Conservation (phyloP, 2,113 vertebrate species). For the Ahaetulla prasina region DNA sequence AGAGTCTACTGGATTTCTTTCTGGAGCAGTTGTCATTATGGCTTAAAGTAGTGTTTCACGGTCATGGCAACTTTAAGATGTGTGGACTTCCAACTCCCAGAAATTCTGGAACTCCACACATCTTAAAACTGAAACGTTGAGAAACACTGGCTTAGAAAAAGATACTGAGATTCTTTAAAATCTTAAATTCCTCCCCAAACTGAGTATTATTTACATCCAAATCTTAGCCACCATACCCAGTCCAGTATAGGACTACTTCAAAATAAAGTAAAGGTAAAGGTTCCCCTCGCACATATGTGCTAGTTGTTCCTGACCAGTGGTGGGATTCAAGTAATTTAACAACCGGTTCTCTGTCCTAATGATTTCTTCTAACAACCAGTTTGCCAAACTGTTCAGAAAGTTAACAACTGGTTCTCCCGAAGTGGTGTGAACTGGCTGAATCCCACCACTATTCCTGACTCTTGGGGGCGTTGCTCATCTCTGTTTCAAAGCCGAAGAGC, state of each 20-base stretch:
- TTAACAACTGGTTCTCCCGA: too few relatives aligned
- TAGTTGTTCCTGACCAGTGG: too few relatives aligned
- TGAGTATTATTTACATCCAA: background rate
- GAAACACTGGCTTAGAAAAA: background rate
- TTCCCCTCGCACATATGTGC: too few relatives aligned
- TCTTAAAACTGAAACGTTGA: background rate
- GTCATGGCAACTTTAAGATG: background rate
- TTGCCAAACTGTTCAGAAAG: too few relatives aligned
- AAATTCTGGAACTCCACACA: background rate
- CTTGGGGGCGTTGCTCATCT: too few relatives aligned
- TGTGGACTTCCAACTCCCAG: background rate
- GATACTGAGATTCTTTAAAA: background rate
- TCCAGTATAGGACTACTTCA: background rate
- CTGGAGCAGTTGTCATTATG: background rate
- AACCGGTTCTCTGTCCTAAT: too few relatives aligned
- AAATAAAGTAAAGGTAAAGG: background rate
- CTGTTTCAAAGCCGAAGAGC: too few relatives aligned
- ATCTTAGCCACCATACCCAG: background rate
- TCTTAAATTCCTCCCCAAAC: background rate
- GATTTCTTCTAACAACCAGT: too few relatives aligned
- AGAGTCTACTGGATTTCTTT: background rate
- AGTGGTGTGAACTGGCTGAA: too few relatives aligned
- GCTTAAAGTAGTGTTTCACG: background rate
- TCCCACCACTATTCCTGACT: too few relatives aligned
- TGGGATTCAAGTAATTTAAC: too few relatives aligned